Evolutionary conservation across 2,113 vertebrate species (phyloP), one percentile per base, ranked within the genome.

Genomic region (Ploceus nigricollis): DNA sequence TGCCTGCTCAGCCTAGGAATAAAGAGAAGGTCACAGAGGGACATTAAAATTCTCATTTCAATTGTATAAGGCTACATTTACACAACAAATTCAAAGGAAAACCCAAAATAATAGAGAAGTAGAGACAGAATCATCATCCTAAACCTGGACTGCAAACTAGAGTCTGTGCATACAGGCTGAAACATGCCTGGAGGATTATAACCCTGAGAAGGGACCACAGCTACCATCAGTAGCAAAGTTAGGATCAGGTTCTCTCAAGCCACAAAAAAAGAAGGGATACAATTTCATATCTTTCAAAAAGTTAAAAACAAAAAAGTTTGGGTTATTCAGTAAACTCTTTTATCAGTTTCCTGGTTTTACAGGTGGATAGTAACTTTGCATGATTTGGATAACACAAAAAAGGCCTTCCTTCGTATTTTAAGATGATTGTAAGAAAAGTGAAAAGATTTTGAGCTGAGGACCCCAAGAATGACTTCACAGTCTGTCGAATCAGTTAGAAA

Each of bases 1-100:
- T 91, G 98, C 99, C 98, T 98, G 98, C 97, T 99, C 99, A 88
- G 98, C 97, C 99, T 99, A 86, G 6, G 96, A 98, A 89, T 60
- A 94, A 96, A 91, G 57, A 93, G 80, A 97, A 97, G 61, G 61
- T 69, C 51, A 90, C 35, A 71, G 20, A 79, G 28, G 44, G 19
- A 90, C 19, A 48, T 93, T 87, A 88, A 71, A 80, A 92, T 64
- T 87, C 45, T 82, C 14, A 73, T 79, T 89, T 87, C 35, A 48
- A 13, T 28, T n/a, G 47, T 10, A 57, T 23, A 82, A 78, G 63
- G 35, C 40, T 75, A 27, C 30, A 57, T 73, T 85, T 63, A 82
- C 18, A 79, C 10, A 73, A 69, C 10, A 64, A 77, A 71, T 39
- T 76, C 66, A 89, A 87, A 83, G 73, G n/a, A 53, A 42, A 60